These are phyloP conservation scores for Dicyrtomina minuta DNA, from an alignment of 2,888 invertebrate genomes.

Conservation along the genomic window DNA sequence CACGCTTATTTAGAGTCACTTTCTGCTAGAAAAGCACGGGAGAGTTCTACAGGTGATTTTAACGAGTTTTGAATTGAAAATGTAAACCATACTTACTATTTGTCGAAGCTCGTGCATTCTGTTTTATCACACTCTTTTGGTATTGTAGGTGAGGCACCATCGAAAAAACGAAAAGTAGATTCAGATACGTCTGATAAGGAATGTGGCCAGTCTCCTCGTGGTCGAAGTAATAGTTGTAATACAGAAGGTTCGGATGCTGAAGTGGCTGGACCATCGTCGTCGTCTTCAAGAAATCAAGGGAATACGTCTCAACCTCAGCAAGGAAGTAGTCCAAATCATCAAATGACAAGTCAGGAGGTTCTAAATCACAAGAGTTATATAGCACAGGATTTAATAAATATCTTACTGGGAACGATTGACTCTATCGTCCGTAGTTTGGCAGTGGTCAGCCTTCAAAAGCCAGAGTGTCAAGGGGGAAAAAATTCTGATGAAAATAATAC, in stretches of 20 bases:
- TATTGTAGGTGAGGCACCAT: constrained; percentile 36
- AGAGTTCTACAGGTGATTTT: constrained; percentile 9
- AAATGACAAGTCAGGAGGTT: constrained; percentile 33
- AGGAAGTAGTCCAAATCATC: constrained; percentile 7
- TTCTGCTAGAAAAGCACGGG: constrained; percentile 18
- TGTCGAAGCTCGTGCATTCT: neutral
- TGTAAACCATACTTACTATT: neutral
- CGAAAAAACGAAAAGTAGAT: constrained; percentile 47
- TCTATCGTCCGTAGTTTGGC: constrained; percentile 26
- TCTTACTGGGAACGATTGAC: constrained; percentile 47
- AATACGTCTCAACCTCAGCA: constrained; percentile 26
- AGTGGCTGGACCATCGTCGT: constrained; percentile 18
- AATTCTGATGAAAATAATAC: neutral
- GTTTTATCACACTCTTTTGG: neutral
- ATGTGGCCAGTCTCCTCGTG: neutral
- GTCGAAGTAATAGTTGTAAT: constrained; percentile 16
- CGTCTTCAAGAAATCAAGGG: constrained; percentile 31
- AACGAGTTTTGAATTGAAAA: neutral
- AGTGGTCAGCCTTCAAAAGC: neutral
- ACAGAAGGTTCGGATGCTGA: constrained; percentile 23
- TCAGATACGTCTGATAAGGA: constrained; percentile 10
- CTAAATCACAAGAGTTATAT: constrained; percentile 42
- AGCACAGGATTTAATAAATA: constrained; percentile 45
- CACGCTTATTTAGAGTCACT: constrained; percentile 41
- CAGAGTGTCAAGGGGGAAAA: neutral